Evolutionary conservation across 1,140 invertebrate species (phyloP).

Genomic region (Aphelinus certus): DNA sequence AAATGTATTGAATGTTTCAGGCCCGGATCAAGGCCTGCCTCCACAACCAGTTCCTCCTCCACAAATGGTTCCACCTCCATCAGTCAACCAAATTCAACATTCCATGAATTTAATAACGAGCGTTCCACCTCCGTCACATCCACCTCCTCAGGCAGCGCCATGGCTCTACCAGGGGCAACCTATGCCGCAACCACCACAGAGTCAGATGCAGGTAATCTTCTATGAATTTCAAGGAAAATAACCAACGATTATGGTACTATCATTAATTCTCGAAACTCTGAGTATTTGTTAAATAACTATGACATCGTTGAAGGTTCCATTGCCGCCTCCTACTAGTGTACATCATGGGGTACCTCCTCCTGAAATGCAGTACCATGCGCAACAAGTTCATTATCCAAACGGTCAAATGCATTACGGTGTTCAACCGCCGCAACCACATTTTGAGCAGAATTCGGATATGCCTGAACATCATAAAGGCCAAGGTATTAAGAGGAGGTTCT

Average conservation of each 20-base stretch:
- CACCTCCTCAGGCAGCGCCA: constrained; percentile 55
- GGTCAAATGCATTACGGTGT: constrained; percentile 61
- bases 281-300: too few species aligned
- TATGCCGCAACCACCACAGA: constrained; percentile 52
- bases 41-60: constrained; percentile 62
- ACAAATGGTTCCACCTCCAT: constrained; percentile 62
- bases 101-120: constrained; percentile 62
- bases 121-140: constrained; percentile 61
- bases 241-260: too few species aligned
- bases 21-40: constrained; percentile 53
- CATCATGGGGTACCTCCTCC: constrained; percentile 56
- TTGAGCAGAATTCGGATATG: constrained; percentile 57
- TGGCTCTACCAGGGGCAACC: constrained; percentile 59
- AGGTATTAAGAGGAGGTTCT: constrained; percentile 62
- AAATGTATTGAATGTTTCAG: neutral
- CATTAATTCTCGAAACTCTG: too few species aligned
- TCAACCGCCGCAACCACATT: constrained; percentile 56
- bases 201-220: constrained; percentile 55
- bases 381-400: constrained; percentile 63
- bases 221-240: neutral
- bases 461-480: constrained; percentile 60
- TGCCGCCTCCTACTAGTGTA: constrained; percentile 52
- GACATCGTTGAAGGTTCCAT: constrained; percentile 30
- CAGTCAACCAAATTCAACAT: constrained; percentile 55
- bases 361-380: constrained; percentile 60